Base-by-base conservation (phyloP, 1,140 invertebrate species). In the Nasonia vitripennis region DNA sequence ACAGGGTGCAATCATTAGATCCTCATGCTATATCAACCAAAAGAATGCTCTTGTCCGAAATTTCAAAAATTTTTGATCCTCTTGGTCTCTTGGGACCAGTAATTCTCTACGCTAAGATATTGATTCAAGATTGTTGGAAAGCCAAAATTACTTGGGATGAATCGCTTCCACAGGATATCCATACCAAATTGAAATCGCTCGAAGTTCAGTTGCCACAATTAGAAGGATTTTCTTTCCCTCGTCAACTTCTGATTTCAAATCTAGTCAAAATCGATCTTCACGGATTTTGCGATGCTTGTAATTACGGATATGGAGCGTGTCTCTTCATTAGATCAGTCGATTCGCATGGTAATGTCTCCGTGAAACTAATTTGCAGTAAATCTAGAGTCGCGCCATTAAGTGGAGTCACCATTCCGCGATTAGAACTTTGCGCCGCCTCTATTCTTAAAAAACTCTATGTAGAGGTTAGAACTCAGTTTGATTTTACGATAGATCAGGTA, bases 351-450 rank as follows among this genome's bases (percentile, higher is more conserved):
- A 67, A 80, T 2, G 31, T 62, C 2, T 14, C 55, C 9, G 27
- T 67, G 1, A 20, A 17, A 34, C 31, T 80, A 7, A 68, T 34
- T 27, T 81, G 45, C 48, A 62, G 48, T 9, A 70, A 81, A 14
- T 48, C 62, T 0, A 37, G 67, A 23, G 62, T 81, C 2, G 68
- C 37, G 10, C 17, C 68, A 20, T 75, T 87, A 45, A 85, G 82
- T 17, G 78, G 45, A 23, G 73, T 89, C 0, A 88, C 92, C 3
- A 91, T 93, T 62, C 91, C 92, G 0, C 34, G 34, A 34, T 34
- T 34, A 34, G 34, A 34, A 34, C 34, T 34, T 34, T 34, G 34
- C 34, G 34, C 27, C 1, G 91, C 93, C 9, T 34, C 90, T 5
- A 41, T 93, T 10, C 87, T 90, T 11, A 86, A 88, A 27, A 75